Percentiles rank a stretch among this genome's conserved stretches.
These are phyloP conservation scores for Campoletis sonorensis DNA, from an alignment of 1,140 invertebrate species.

Conservation along the genomic window DNA sequence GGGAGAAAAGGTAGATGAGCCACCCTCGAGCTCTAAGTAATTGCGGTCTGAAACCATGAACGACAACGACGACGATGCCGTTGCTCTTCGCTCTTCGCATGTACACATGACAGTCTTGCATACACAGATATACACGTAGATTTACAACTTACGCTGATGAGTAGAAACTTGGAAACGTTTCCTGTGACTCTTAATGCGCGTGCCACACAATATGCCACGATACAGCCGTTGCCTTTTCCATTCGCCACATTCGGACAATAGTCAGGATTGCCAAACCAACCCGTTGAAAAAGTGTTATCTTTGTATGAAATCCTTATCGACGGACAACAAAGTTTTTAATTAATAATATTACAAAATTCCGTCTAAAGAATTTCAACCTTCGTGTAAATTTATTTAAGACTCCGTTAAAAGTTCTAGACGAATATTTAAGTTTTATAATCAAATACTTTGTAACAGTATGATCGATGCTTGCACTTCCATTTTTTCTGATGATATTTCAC, in stretches of 20 bases:
- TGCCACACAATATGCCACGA: constrained; percentile 46
- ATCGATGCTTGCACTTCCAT: too few species aligned
- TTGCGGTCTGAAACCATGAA: constrained; percentile 52
- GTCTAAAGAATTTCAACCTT: too few species aligned
- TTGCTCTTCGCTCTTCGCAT: constrained; percentile 47
- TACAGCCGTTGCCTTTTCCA: constrained; percentile 52
- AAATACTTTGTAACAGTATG: too few species aligned
- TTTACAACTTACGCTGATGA: constrained; percentile 29
- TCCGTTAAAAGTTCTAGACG: too few species aligned
- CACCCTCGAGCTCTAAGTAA: constrained; percentile 56
- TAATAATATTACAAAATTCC: too few species aligned
- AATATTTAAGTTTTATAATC: too few species aligned
- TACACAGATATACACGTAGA: constrained; percentile 4
- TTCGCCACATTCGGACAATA: neutral
- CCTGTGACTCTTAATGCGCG: constrained; percentile 30
- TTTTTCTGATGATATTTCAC: too few species aligned
- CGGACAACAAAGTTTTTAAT: too few species aligned
- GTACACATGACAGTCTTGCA: neutral
- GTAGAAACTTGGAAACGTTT: constrained; percentile 23
- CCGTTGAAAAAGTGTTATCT: neutral
- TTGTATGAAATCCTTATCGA: too few species aligned
- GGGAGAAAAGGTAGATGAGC: constrained; percentile 29
- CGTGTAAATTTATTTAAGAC: too few species aligned
- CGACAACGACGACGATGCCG: constrained; percentile 49
- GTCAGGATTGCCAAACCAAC: neutral